Evolutionary conservation across 1,140 invertebrate species (phyloP), one percentile per base, ranked within the genome.

Genomic region (Lineus longissimus): DNA sequence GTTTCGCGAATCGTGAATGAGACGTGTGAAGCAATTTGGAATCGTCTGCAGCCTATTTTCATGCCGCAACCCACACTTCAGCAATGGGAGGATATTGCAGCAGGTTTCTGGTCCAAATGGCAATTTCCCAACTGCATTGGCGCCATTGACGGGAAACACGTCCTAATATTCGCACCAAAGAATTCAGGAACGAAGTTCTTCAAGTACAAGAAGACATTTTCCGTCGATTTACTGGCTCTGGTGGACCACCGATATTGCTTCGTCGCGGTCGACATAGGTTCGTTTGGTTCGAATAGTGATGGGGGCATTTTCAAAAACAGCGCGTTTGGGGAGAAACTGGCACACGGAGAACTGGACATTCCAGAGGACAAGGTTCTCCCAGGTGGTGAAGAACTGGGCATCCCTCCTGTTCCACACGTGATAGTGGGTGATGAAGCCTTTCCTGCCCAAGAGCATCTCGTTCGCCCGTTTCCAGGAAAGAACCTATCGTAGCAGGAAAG

Each of bases 251-350:
- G 25, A 19, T 51, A 51, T 51, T 23, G 25, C n/a, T 51, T 51
- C 47, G 47, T 51, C 25, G n/a, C 9, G n/a, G n/a, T n/a, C 4
- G 47, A 51, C n/a, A 66, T 73, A 55, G 78, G 78, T 61, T 61
- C 55, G n/a, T 64, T 59, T 64, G 71, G 71, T 47, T 61, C 66
- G 22, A 64, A 71, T 67, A 70, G 80, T 81, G 70, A 73, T 58
- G 65, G 62, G 45, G 69, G 69, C 55, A 60, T 63, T 15, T 64
- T 68, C 36, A 45, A 61, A 27, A 59, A 41, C 25, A 59, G 59
- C 0, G 45, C 55, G n/a, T 33, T 61, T 59, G 30, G n/a, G 9
- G 6, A 40, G 27, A 22, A 7, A 23, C 15, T 58, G 9, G 33
- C 51, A 58, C 4, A 58, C 4, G 19, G 56, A 4, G 9, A 4